A percentile compares a stretch with the other conserved stretches of the same genome.
Evolutionary conservation across 1,140 invertebrate species (phyloP).

Genomic region (Heliconius melpomene): DNA sequence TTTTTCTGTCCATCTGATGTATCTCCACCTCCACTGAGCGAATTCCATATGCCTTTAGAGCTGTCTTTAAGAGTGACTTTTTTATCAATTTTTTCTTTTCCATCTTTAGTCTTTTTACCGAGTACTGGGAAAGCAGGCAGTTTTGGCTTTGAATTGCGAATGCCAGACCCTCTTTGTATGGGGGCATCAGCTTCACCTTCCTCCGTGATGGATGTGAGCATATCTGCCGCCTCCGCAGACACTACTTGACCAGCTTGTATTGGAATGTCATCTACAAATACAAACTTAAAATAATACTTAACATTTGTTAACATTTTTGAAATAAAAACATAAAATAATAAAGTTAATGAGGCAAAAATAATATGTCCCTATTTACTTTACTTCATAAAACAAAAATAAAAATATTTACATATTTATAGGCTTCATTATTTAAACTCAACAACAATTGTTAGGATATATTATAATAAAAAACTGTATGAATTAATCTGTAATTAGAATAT

Average conservation of each 20-base stretch:
- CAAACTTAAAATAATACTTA: not conserved
- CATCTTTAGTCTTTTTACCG: constrained; percentile 76
- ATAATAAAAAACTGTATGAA: not conserved
- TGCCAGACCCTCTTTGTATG: constrained; percentile 65
- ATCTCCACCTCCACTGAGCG: constrained; percentile 70
- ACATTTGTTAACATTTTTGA: too few species aligned
- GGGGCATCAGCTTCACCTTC: constrained; percentile 72
- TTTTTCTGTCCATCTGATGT: constrained; percentile 71
- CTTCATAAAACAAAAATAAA: not conserved
- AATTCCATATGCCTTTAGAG: constrained; percentile 73
- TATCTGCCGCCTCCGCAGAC: constrained; percentile 67
- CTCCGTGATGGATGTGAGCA: constrained; percentile 76
- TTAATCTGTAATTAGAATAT: constrained; percentile 13
- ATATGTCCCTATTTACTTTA: not conserved
- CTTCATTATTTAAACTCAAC: constrained; percentile 1
- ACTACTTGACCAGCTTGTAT: constrained; percentile 74
- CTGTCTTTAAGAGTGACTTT: constrained; percentile 73
- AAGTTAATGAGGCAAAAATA: not conserved
- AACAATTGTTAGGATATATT: constrained; percentile 20
- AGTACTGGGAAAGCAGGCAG: constrained; percentile 69
- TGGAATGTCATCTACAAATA: constrained; percentile 14
- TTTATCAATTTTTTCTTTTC: constrained; percentile 73
- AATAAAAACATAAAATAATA: too few species aligned
- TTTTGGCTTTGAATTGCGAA: constrained; percentile 77
- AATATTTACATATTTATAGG: constrained; percentile 11